A percentile compares a stretch with the other conserved stretches of the same genome.
phyloP scores from a whole-genome alignment of 2,113 vertebrate species.

The Ascaphus truei region DNA sequence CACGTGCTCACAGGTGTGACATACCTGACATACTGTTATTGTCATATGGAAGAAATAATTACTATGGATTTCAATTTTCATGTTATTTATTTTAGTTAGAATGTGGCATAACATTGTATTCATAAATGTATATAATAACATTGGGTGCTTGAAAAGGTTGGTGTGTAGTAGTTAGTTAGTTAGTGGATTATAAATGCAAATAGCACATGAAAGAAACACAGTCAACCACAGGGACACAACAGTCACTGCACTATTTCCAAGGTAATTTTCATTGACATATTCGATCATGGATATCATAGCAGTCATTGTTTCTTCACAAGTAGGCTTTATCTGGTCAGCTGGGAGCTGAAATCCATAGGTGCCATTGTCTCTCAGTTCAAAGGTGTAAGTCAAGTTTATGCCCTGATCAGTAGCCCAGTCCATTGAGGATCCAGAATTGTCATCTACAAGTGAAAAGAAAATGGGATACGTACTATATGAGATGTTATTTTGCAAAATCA shows the following conservation, averaged over 20 bases:
- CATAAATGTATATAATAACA: background rate
- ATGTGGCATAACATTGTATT: too few relatives aligned
- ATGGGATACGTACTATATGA: background rate
- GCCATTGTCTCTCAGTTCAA: constrained; percentile 74
- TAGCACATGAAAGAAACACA: background rate
- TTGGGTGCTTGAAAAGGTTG: too few relatives aligned
- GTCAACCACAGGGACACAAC: background rate
- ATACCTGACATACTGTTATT: too few relatives aligned
- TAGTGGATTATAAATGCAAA: background rate
- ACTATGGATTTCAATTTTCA: too few relatives aligned
- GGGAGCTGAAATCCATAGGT: constrained; percentile 65
- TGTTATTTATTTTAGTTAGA: too few relatives aligned
- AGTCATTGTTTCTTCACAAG: constrained; percentile 75
- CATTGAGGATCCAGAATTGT: constrained; percentile 72
- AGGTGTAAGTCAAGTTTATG: constrained; percentile 74
- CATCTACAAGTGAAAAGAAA: constrained; percentile 57
- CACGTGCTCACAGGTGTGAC: too few relatives aligned
- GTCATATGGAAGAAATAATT: too few relatives aligned
- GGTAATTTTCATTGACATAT: constrained; percentile 60
- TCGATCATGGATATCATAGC: constrained; percentile 70
- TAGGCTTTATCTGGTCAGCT: constrained; percentile 66
- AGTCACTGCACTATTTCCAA: background rate
- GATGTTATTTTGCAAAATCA: too few relatives aligned
- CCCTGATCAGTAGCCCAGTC: constrained; percentile 72
- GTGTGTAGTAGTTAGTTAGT: too few relatives aligned